These are phyloP conservation scores for Anarhynchus alexandrinus DNA, from an alignment of 2,113 vertebrate species.

Conservation along the genomic window DNA sequence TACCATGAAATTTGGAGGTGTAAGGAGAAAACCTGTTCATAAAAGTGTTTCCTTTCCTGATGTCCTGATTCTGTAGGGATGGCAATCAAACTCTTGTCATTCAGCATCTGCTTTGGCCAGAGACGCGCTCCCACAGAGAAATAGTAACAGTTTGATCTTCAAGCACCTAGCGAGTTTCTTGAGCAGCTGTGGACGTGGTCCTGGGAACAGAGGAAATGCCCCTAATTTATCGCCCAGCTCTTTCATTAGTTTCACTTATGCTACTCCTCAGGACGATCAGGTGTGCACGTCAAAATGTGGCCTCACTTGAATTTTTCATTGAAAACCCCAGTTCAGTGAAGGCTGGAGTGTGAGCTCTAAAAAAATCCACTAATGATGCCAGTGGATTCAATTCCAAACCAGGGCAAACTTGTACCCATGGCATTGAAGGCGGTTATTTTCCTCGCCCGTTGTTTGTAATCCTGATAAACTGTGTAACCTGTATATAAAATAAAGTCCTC, in stretches of 20 bases:
- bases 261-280: neutral
- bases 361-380: rapidly evolving
- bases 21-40: neutral
- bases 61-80: neutral
- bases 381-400: neutral
- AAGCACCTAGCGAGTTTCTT: neutral
- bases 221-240: rapidly evolving
- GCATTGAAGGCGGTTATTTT: neutral
- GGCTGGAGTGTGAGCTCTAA: neutral
- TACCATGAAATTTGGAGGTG: neutral
- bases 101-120: neutral
- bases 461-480: neutral
- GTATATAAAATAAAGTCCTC: neutral
- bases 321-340: neutral
- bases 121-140: neutral
- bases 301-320: neutral
- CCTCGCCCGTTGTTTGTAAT: neutral
- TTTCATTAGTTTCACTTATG: neutral
- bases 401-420: neutral
- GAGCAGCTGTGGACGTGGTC: neutral
- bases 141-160: neutral
- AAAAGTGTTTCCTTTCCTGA: neutral
- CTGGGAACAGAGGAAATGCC: neutral
- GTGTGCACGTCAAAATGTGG: neutral
- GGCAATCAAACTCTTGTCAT: neutral